Conservation (phyloP, 2,113 vertebrate genomes). For the Ardeotis arabs region DNA sequence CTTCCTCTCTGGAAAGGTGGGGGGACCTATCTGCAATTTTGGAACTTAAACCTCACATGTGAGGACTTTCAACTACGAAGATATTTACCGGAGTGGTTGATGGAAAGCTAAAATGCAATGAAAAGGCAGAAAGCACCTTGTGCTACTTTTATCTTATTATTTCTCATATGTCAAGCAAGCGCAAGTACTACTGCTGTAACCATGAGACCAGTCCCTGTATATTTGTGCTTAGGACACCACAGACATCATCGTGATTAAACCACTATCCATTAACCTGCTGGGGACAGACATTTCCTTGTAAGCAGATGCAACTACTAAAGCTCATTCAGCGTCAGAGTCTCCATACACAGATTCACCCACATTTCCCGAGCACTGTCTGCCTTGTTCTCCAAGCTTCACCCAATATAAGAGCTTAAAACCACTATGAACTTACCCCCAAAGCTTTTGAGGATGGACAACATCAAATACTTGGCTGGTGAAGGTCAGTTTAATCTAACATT, state of each 20-base stretch:
- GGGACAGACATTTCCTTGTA: background rate
- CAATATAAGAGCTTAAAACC: background rate
- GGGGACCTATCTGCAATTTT: rapidly evolving
- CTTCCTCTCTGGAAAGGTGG: background rate
- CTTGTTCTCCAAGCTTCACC: background rate
- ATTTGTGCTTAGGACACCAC: background rate
- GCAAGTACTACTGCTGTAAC: background rate
- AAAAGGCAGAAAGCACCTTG: background rate
- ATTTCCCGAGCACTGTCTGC: background rate
- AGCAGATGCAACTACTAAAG: background rate
- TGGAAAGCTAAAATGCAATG: background rate
- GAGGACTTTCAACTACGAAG: background rate
- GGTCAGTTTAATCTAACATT: background rate
- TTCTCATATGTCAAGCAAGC: background rate
- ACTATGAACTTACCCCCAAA: background rate
- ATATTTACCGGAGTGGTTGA: background rate
- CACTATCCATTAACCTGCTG: background rate
- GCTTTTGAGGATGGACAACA: background rate
- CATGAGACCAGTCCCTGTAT: rapidly evolving
- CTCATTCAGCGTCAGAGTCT: background rate
- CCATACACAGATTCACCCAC: rapidly evolving
- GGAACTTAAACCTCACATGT: background rate
- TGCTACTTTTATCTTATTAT: background rate
- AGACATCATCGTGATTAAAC: background rate
- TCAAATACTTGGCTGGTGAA: background rate